Conservation (phyloP, 2,888 invertebrate genomes). For the Actias luna region DNA sequence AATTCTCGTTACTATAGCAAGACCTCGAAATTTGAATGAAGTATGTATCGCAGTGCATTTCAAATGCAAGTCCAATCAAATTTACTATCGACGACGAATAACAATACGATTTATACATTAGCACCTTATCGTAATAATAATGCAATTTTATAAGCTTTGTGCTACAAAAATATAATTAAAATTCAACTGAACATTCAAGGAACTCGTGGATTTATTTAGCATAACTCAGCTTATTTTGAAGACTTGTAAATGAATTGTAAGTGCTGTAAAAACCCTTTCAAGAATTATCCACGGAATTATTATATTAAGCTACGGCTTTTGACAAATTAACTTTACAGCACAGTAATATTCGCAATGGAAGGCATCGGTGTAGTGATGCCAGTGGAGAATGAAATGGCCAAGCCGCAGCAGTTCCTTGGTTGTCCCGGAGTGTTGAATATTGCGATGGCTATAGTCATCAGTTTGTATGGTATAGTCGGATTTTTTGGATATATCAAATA, state of each 20-base stretch:
- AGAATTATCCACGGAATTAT: background rate
- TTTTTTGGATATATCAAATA: slow-evolving; percentile 95
- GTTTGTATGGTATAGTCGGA: slow-evolving; percentile 90
- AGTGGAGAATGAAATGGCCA: slow-evolving; percentile 94
- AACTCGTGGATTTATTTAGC: too few species aligned
- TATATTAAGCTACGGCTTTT: background rate
- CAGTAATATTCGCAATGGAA: slow-evolving; percentile 98
- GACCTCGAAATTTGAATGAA: background rate
- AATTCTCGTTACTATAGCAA: background rate
- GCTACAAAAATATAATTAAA: too few species aligned
- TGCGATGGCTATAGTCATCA: slow-evolving; percentile 91
- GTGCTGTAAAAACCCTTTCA: background rate
- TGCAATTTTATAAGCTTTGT: too few species aligned
- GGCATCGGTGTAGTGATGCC: slow-evolving; percentile 97
- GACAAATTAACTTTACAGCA: slow-evolving; percentile 73
- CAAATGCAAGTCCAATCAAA: background rate
- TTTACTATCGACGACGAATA: background rate
- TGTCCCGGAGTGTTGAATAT: slow-evolving; percentile 92
- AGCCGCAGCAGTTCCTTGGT: slow-evolving; percentile 89
- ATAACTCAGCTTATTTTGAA: too few species aligned
- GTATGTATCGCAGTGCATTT: background rate
- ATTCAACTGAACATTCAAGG: too few species aligned
- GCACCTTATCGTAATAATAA: background rate
- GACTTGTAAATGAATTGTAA: background rate
- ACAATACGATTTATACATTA: background rate